phyloP scores from a whole-genome alignment of 2,113 vertebrate genomes.

The Mustela lutreola region DNA sequence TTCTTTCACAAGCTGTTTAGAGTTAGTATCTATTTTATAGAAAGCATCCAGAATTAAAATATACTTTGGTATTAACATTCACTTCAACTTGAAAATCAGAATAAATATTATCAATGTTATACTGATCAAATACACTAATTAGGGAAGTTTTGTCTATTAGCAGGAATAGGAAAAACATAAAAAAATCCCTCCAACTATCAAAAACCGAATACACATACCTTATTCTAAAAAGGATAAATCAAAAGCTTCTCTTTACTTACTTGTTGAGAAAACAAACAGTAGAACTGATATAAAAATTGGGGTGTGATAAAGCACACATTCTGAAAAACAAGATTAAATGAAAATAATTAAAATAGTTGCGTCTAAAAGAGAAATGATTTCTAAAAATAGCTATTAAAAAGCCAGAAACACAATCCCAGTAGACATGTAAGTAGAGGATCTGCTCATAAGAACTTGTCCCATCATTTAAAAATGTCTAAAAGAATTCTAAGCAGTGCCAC shows the following conservation, averaged over 20 bases:
- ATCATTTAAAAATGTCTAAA: constrained; percentile 48
- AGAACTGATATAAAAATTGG: constrained; percentile 99
- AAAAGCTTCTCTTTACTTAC: constrained; percentile 91
- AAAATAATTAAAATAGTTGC: constrained; percentile 62
- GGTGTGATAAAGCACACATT: constrained; percentile 99
- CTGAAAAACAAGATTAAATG: constrained; percentile 90
- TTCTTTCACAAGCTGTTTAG: constrained; percentile 7
- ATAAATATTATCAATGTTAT: constrained; percentile 26
- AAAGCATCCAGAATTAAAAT: constrained; percentile 28
- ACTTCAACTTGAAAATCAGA: constrained; percentile 54
- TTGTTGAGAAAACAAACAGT: constrained; percentile 99
- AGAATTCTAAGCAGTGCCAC: background rate
- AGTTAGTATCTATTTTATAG: constrained; percentile 12
- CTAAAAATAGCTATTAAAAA: background rate
- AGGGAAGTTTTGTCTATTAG: constrained; percentile 15
- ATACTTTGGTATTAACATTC: constrained; percentile 39
- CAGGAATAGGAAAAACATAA: constrained; percentile 21
- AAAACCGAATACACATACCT: background rate
- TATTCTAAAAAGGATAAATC: constrained; percentile 65
- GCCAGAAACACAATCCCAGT: background rate
- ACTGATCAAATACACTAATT: constrained; percentile 13
- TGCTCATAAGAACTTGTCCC: background rate
- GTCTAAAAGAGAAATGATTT: constrained; percentile 25
- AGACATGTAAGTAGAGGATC: background rate
- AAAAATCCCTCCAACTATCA: background rate